A percentile compares a stretch with the other conserved stretches of the same genome.
Conservation (phyloP, 2,888 invertebrate genomes). For the Caenorhabditis uteleia region DNA sequence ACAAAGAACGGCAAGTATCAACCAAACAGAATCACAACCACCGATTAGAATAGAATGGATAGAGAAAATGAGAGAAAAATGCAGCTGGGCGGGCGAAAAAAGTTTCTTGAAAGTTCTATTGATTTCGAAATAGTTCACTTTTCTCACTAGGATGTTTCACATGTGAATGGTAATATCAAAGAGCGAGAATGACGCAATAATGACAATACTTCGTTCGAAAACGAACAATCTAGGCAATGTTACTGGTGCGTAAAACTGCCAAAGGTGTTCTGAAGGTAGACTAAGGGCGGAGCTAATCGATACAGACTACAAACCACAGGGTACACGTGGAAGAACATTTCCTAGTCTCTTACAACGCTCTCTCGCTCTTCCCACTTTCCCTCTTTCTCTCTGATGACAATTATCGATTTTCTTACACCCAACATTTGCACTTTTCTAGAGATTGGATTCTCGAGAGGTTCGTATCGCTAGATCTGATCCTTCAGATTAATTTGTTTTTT, state of each 20-base stretch:
- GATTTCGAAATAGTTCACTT: slow-evolving; percentile 27
- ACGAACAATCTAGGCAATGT: not conserved
- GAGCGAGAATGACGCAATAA: not conserved
- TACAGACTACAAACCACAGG: too few relatives aligned
- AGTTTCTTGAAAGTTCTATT: slow-evolving; percentile 13
- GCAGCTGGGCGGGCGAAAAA: not conserved
- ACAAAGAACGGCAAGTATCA: slow-evolving; percentile 1
- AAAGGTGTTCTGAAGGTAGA: not conserved
- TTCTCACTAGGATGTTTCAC: too few relatives aligned
- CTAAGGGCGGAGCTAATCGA: not conserved
- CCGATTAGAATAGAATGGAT: not conserved
- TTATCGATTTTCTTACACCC: too few relatives aligned
- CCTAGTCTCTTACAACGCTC: too few relatives aligned
- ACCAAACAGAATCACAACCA: slow-evolving; percentile 1
- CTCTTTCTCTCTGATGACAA: too few relatives aligned
- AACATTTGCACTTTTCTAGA: too few relatives aligned
- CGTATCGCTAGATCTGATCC: too few relatives aligned
- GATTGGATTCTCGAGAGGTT: too few relatives aligned
- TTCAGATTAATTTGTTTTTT: too few relatives aligned
- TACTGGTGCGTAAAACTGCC: not conserved
- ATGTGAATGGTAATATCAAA: not conserved
- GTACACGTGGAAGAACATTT: too few relatives aligned
- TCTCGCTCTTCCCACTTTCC: too few relatives aligned
- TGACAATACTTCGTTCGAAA: not conserved
- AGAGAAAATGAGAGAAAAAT: not conserved